Conservation (phyloP, 2,113 vertebrate species). For the Reinhardtius hippoglossoides region DNA sequence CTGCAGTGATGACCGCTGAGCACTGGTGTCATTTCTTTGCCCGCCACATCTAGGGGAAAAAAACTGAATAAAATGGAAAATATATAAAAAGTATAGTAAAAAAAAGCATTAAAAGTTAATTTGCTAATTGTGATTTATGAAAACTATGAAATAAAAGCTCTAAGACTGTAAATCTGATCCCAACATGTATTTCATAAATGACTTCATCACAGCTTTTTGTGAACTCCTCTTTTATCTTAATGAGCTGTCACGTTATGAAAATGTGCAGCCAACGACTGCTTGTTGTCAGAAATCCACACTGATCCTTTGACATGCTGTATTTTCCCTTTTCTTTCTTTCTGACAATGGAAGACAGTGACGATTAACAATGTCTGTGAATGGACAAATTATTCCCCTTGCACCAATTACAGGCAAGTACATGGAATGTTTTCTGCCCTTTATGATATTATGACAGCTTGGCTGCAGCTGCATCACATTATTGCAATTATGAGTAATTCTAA, state of each 20-base stretch:
- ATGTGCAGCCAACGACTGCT: not conserved
- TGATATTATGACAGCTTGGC: conserved; percentile 47
- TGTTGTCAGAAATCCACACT: not conserved
- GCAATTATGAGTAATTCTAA: conserved; percentile 44
- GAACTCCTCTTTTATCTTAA: not conserved
- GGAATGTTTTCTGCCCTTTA: conserved; percentile 24
- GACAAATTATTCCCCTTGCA: conserved; percentile 42
- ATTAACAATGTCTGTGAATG: conserved; percentile 16
- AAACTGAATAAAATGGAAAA: not conserved
- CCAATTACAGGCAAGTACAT: conserved; percentile 24
- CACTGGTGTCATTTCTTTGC: not conserved
- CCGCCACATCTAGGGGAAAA: not conserved
- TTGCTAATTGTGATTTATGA: not conserved
- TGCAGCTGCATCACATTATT: conserved; percentile 48
- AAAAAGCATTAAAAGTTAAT: not conserved
- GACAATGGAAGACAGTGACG: not conserved
- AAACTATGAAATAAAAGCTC: not conserved
- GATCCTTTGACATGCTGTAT: not conserved
- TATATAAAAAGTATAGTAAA: not conserved
- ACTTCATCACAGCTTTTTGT: not conserved
- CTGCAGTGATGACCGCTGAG: not conserved
- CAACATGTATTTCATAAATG: not conserved
- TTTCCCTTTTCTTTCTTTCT: not conserved
- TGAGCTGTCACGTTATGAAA: not conserved
- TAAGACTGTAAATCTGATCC: not conserved